These are phyloP conservation scores for Enchytraeus crypticus DNA, from an alignment of 2,888 invertebrate species.

Conservation along the genomic window DNA sequence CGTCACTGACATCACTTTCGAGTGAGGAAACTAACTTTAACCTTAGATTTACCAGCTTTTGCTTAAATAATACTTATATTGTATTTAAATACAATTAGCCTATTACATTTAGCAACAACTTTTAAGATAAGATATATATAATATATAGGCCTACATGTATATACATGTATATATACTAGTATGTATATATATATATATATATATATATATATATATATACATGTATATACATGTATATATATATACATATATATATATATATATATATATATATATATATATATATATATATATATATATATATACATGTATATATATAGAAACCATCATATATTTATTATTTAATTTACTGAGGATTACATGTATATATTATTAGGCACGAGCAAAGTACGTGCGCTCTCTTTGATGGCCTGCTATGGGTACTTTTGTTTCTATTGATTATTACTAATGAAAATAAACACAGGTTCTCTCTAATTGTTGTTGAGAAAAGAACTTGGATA, in stretches of 20 bases:
- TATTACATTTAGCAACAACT: not conserved
- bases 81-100: not conserved
- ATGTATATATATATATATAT: constrained; percentile 9
- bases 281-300: constrained; percentile 9
- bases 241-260: constrained; percentile 14
- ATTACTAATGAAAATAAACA: too few relatives aligned
- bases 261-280: constrained; percentile 12
- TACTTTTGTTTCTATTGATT: too few relatives aligned
- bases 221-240: constrained; percentile 9
- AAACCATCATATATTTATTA: not conserved
- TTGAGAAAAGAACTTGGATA: too few relatives aligned
- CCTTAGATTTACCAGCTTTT: too few relatives aligned
- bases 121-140: not conserved
- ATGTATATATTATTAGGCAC: too few relatives aligned
- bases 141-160: too few relatives aligned
- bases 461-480: too few relatives aligned
- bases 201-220: constrained; percentile 4
- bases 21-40: too few relatives aligned
- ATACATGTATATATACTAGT: too few relatives aligned
- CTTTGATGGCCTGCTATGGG: too few relatives aligned
- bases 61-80: not conserved
- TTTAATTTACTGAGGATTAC: not conserved
- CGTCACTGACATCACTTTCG: too few relatives aligned
- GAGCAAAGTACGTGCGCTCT: too few relatives aligned
- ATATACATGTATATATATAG: constrained; percentile 6